A percentile compares a stretch with the other conserved stretches of the same genome.
Conservation (phyloP, 1,140 invertebrate genomes). For the Pseudachorutes palmiensis region DNA sequence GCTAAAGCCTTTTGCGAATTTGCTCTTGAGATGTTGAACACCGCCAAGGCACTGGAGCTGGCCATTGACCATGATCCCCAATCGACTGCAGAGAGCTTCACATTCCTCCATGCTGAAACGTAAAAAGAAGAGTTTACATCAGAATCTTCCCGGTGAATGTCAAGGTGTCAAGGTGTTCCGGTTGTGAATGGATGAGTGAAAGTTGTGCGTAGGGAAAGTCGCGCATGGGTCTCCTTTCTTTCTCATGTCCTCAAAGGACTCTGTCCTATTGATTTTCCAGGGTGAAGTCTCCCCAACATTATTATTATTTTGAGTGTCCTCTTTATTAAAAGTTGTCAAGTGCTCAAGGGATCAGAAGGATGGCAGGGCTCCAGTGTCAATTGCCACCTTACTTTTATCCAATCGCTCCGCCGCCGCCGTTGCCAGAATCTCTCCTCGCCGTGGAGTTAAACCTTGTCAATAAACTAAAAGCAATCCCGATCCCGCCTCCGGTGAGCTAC, state of each 20-base stretch:
- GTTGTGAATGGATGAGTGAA: no score
- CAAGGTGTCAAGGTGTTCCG: no score
- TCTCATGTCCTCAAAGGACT: neutral
- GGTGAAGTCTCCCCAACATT: no score
- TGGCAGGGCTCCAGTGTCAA: constrained; percentile 5
- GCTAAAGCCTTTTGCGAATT: constrained; percentile 52
- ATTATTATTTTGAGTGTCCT: no score
- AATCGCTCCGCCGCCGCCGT: neutral
- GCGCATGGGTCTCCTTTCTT: neutral
- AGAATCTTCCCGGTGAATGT: no score
- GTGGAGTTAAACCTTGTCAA: constrained; percentile 37
- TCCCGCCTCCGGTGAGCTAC: constrained; percentile 50
- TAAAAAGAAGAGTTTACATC: no score
- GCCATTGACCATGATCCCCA: constrained; percentile 60
- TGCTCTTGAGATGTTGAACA: constrained; percentile 44
- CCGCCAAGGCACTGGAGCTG: constrained; percentile 53
- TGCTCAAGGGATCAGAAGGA: neutral
- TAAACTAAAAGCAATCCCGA: constrained; percentile 42
- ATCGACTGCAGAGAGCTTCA: constrained; percentile 46
- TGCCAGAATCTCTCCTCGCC: constrained; percentile 23
- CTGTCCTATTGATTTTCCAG: constrained; percentile 11
- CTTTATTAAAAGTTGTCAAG: no score
- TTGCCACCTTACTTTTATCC: neutral
- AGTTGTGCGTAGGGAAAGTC: no score
- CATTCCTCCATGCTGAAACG: constrained; percentile 47